A percentile compares a stretch with the other conserved stretches of the same genome.
Conservation (phyloP, 2,797 vertebrate genomes). For the Coluber constrictor region DNA sequence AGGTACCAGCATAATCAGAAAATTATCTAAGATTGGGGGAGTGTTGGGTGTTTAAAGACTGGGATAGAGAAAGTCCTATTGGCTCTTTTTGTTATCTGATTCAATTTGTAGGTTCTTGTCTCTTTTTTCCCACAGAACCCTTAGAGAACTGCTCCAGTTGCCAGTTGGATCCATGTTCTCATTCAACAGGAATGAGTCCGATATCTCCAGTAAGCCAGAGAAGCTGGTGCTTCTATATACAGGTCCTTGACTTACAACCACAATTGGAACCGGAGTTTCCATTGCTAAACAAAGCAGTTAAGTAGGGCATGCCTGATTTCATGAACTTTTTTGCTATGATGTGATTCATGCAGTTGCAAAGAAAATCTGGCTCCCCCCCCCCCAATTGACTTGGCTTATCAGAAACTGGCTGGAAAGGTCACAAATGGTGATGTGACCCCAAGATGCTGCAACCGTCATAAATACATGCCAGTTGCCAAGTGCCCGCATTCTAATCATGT, state of each 20-base stretch:
- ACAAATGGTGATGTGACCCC: not conserved
- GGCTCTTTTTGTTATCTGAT: not conserved
- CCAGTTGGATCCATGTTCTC: not conserved
- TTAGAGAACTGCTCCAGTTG: not conserved
- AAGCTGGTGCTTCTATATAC: not conserved
- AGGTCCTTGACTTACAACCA: not conserved
- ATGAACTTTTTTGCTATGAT: not conserved
- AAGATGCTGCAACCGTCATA: not conserved
- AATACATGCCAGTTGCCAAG: not conserved
- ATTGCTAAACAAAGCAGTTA: not conserved
- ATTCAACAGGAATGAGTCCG: not conserved
- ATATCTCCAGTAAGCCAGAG: not conserved
- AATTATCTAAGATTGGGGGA: fast-evolving
- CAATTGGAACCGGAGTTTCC: not conserved
- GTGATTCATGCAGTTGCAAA: not conserved
- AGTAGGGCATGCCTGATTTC: not conserved
- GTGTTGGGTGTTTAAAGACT: too few species aligned
- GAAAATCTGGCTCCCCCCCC: not conserved
- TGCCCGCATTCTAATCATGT: not conserved
- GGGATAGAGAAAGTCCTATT: not conserved
- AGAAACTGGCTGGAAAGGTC: not conserved
- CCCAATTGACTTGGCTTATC: not conserved
- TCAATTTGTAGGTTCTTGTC: not conserved
- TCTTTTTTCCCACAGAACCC: not conserved
- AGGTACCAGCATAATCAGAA: not conserved